Conservation (phyloP, 2,888 invertebrate genomes). For the Drosophila diplacantha region DNA sequence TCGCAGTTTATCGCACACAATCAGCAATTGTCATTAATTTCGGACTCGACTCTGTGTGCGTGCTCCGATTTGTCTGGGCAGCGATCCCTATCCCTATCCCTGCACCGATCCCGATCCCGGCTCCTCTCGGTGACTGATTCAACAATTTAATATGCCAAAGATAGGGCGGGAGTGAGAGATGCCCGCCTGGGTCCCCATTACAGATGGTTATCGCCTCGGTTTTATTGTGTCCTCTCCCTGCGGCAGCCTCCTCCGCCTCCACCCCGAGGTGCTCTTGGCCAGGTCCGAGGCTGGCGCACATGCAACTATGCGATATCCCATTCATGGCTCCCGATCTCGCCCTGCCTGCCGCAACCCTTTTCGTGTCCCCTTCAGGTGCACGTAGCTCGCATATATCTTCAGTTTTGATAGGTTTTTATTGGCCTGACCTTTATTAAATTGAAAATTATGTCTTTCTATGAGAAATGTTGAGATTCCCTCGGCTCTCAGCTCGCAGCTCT, state of each 20-base stretch:
- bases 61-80: slow-evolving; percentile 71
- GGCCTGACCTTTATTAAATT: slow-evolving; percentile 67
- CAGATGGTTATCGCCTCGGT: slow-evolving; percentile 60
- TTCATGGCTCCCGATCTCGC: slow-evolving; percentile 43
- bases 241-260: slow-evolving; percentile 43
- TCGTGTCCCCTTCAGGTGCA: slow-evolving; percentile 58
- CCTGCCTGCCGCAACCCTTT: slow-evolving; percentile 40
- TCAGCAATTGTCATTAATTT: slow-evolving; percentile 74
- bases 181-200: slow-evolving; percentile 40
- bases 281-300: slow-evolving; percentile 35
- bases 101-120: background rate
- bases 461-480: slow-evolving; percentile 63
- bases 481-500: slow-evolving; percentile 3
- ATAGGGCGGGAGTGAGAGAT: slow-evolving; percentile 11
- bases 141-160: slow-evolving; percentile 76
- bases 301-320: slow-evolving; percentile 58
- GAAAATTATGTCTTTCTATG: slow-evolving; percentile 71
- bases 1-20: slow-evolving; percentile 64
- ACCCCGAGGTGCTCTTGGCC: background rate
- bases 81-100: background rate
- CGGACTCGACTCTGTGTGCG: slow-evolving; percentile 66
- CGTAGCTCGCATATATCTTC: slow-evolving; percentile 63
- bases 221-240: slow-evolving; percentile 59
- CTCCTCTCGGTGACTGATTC: slow-evolving; percentile 52
- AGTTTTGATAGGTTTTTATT: slow-evolving; percentile 69